Base-by-base conservation (phyloP, 2,113 vertebrate genomes). In the Sardina pilchardus region DNA sequence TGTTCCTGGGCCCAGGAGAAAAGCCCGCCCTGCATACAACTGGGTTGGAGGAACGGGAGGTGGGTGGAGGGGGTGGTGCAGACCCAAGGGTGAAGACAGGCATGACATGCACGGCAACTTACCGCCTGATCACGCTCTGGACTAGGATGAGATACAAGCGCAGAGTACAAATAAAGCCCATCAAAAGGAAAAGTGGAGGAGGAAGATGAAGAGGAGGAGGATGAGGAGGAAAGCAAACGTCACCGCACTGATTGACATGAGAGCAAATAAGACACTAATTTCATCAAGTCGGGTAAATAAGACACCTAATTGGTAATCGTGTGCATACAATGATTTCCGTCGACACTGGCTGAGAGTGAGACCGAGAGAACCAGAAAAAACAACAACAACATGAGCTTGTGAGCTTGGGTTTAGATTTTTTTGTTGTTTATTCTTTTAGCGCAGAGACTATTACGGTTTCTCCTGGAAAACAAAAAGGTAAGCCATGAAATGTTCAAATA, bases 391-490 rank as follows among this genome's bases (percentile, higher is more conserved):
- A 78, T 34, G 30, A 34, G 30, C 71, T 78, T 34, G 26, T 4
- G 14, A 36, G 71, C 34, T 30, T 71, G 7, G 26, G 48, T 45
- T 83, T 34, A 45, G 16, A 16, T 47, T 53, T 82, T 87, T 80
- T 82, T 88, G 82, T 94, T 94, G 92, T 93, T 87, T 90, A 93
- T 93, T 90, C 71, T 87, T 84, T 91, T 90, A 89, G 88, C 91
- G 87, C 94, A 94, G 91, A 94, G 86, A 89, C 90, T 26, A 30
- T 88, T 87, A 88, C 91, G 86, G 87, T 85, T 59, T 87, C 81
- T 90, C 81, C 89, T 84, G 85, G 71, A 78, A 78, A 78, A 78
- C 26, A 78, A 78, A 78, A 86, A 87, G 84, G 83, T 89, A 86
- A 89, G 82, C 91, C 89, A 93, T 80, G 88, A 91, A 93, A 85